A percentile compares a stretch with the other conserved stretches of the same genome.
Conservation (phyloP, 2,888 invertebrate species). For the Drosophila mettleri region DNA sequence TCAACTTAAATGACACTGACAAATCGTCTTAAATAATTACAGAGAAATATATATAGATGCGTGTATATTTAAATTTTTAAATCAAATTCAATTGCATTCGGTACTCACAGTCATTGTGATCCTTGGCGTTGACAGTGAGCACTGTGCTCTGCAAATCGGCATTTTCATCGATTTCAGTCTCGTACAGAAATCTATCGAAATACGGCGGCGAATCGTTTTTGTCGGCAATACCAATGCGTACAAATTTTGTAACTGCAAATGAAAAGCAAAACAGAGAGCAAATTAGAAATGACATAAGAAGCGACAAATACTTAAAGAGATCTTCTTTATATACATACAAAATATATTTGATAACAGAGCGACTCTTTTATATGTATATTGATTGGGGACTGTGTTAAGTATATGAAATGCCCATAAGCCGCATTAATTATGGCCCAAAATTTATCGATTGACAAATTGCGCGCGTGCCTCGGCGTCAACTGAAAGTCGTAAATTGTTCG, state of each 20-base stretch:
- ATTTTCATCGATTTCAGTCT: constrained; percentile 98
- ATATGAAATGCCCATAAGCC: constrained; percentile 70
- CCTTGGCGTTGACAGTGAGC: constrained; percentile 99
- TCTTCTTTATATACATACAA: background rate
- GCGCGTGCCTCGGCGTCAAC: constrained; percentile 59
- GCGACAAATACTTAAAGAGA: background rate
- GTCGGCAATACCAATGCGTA: constrained; percentile 98
- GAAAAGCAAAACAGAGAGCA: constrained; percentile 28
- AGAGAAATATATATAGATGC: constrained; percentile 1
- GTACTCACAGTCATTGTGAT: constrained; percentile 98
- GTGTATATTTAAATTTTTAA: background rate
- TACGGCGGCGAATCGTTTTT: constrained; percentile 99
- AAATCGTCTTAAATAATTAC: constrained; percentile 48
- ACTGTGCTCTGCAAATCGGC: constrained; percentile 98
- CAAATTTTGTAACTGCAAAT: constrained; percentile 97
- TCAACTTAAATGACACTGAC: constrained; percentile 26
- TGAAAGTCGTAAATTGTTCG: constrained; percentile 56
- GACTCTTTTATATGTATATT: constrained; percentile 16
- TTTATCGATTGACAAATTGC: constrained; percentile 79
- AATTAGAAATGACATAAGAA: constrained; percentile 4
- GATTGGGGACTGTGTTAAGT: constrained; percentile 32
- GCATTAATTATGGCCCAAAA: constrained; percentile 72
- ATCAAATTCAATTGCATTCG: constrained; percentile 40
- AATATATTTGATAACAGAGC: background rate
- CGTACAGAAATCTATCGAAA: constrained; percentile 98